A percentile compares a stretch with the other conserved stretches of the same genome.
These are phyloP conservation scores for Hylyphantes graminicola DNA, from an alignment of 1,140 invertebrate genomes.

Conservation along the genomic window DNA sequence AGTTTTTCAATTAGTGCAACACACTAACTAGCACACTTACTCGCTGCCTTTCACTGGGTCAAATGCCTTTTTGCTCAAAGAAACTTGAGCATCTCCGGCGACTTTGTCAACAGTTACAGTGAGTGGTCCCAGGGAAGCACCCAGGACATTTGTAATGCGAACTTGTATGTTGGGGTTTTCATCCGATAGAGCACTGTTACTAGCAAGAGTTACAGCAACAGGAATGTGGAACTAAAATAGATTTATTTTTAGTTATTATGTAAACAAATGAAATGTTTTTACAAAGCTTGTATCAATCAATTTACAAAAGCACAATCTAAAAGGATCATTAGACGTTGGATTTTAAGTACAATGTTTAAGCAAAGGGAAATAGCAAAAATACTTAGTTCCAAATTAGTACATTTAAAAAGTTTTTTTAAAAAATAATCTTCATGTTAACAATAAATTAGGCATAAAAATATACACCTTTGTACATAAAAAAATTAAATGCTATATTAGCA, in stretches of 20 bases:
- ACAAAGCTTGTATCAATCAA: too few relatives aligned
- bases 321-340: too few relatives aligned
- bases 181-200: constrained; percentile 77
- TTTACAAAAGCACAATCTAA: too few relatives aligned
- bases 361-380: too few relatives aligned
- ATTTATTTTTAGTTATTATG: not conserved
- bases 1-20: not conserved
- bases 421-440: too few relatives aligned
- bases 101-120: constrained; percentile 80
- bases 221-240: constrained; percentile 73
- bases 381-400: too few relatives aligned
- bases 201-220: constrained; percentile 81
- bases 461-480: too few relatives aligned
- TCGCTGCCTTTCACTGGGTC: constrained; percentile 71
- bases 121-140: constrained; percentile 76
- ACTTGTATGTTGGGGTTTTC: constrained; percentile 79
- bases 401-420: too few relatives aligned
- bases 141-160: constrained; percentile 86
- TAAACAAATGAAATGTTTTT: too few relatives aligned
- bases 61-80: constrained; percentile 77
- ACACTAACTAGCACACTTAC: constrained; percentile 68
- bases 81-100: constrained; percentile 79
- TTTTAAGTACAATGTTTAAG: too few relatives aligned
- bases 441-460: too few relatives aligned
- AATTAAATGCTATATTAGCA: too few relatives aligned